Percentiles rank a stretch among this genome's conserved stretches.
Conservation (phyloP, 2,797 vertebrate species). For the Cyprinodon diabolis region DNA sequence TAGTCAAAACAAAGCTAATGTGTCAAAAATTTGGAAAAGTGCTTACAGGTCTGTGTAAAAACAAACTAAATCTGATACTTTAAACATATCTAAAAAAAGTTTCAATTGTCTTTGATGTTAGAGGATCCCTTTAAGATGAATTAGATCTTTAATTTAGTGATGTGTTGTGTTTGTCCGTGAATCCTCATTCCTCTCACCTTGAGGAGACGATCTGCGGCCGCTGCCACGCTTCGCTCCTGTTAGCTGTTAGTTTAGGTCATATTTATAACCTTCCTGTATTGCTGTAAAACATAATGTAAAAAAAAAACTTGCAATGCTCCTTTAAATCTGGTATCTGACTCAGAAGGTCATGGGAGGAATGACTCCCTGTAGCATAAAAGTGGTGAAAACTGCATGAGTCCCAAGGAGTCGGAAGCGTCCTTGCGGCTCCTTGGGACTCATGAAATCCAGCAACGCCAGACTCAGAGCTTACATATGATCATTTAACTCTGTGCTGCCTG, state of each 20-base stretch:
- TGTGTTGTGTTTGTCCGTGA: background rate
- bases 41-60: background rate
- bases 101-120: background rate
- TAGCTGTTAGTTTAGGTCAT: background rate
- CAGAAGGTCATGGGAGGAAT: background rate
- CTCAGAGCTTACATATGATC: background rate
- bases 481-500: background rate
- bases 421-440: background rate
- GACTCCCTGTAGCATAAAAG: background rate
- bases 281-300: background rate
- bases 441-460: no score
- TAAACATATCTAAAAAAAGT: background rate
- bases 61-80: no score
- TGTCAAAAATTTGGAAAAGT: no score
- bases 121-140: background rate
- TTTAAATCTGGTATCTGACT: background rate
- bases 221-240: background rate
- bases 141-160: background rate
- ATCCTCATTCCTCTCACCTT: background rate
- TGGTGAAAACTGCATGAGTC: slow-evolving; percentile 6
- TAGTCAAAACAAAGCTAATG: no score
- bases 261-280: background rate
- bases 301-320: background rate
- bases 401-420: no score
- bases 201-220: background rate